Conservation (phyloP, 2,888 invertebrate genomes). For the Meghimatium bilineatum region DNA sequence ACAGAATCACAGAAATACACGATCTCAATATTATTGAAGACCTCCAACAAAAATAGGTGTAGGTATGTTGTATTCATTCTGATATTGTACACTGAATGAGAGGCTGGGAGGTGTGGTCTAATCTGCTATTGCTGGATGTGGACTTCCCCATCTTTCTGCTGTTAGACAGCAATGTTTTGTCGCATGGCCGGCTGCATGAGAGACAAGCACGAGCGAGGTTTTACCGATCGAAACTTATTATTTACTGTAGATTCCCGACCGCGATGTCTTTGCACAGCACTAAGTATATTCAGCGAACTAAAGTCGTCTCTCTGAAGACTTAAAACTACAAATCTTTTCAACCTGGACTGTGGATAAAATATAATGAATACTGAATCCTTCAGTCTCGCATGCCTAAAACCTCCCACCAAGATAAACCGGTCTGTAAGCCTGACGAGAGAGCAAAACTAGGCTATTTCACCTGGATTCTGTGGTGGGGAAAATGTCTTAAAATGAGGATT, state of each 20-base stretch:
- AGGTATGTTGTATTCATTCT: too few species aligned
- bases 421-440: not conserved
- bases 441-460: not conserved
- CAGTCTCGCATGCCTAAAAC: not conserved
- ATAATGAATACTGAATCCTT: slow-evolving; percentile 1
- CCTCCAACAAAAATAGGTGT: too few species aligned
- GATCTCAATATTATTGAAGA: not conserved
- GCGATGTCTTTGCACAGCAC: not conserved
- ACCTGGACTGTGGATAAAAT: not conserved
- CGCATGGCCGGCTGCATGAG: not conserved
- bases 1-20: too few species aligned
- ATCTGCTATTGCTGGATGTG: not conserved
- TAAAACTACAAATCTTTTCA: not conserved
- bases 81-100: not conserved
- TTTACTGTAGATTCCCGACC: not conserved
- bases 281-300: not conserved
- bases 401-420: slow-evolving; percentile 1
- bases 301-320: not conserved
- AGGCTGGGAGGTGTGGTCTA: not conserved
- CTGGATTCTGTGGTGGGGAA: not conserved
- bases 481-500: not conserved
- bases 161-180: slow-evolving; percentile 1
- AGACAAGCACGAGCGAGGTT: not conserved
- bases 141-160: not conserved
- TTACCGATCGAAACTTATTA: slow-evolving; percentile 17